These are phyloP conservation scores for Oncorhynchus mykiss DNA, from an alignment of 2,113 vertebrate species.

Conservation along the genomic window DNA sequence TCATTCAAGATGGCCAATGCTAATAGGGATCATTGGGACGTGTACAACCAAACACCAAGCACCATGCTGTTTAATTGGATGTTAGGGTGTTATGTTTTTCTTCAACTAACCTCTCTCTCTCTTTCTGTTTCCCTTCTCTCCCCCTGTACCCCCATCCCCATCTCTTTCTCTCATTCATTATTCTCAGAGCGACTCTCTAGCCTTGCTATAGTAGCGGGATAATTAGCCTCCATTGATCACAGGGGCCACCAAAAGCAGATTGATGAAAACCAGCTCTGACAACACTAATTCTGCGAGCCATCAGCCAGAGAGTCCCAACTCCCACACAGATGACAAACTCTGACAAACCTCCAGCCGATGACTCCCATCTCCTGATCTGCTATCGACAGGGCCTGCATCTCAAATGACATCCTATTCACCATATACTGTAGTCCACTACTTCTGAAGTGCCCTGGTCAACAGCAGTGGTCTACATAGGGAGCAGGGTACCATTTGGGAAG, in stretches of 20 bases:
- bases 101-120: no score
- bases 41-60: no score
- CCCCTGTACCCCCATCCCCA: slow-evolving; percentile 25
- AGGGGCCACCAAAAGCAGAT: slow-evolving; percentile 11
- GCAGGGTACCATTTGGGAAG: no score
- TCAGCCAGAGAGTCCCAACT: slow-evolving; percentile 13
- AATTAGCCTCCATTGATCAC: slow-evolving; percentile 48
- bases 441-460: no score
- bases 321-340: slow-evolving; percentile 19
- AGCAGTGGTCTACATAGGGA: no score
- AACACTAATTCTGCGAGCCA: slow-evolving; percentile 23
- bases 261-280: slow-evolving; percentile 43
- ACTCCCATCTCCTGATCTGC: slow-evolving; percentile 18
- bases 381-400: slow-evolving; percentile 8
- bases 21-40: neutral
- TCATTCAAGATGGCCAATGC: neutral
- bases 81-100: neutral
- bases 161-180: neutral
- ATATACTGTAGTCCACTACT: no score
- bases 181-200: neutral
- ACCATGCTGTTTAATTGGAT: no score
- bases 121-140: slow-evolving; percentile 28
- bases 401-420: no score
- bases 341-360: neutral
- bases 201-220: neutral